Percentiles rank a stretch among this genome's conserved stretches.
Conservation (phyloP, 2,113 vertebrate genomes). For the Ramphastos sulfuratus region DNA sequence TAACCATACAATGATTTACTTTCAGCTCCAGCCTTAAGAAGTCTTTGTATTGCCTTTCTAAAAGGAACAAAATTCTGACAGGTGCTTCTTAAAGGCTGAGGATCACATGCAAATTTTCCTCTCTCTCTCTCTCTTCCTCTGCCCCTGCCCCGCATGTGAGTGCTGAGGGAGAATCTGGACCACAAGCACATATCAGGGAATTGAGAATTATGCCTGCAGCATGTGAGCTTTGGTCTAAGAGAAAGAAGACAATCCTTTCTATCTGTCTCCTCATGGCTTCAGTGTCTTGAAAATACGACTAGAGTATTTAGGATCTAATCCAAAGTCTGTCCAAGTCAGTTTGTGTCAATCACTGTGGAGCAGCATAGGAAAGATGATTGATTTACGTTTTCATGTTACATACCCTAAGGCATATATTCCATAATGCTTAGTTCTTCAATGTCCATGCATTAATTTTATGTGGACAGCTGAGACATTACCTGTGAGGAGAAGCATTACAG, state of each 20-base stretch:
- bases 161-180: not conserved
- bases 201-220: not conserved
- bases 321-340: not conserved
- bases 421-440: not conserved
- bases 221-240: not conserved
- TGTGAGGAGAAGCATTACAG: not conserved
- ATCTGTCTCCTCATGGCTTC: not conserved
- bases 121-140: not conserved
- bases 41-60: not conserved
- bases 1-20: not conserved
- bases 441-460: not conserved
- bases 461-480: not conserved
- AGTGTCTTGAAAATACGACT: accelerated
- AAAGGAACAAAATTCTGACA: not conserved
- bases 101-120: not conserved
- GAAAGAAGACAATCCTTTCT: accelerated
- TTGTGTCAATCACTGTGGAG: not conserved
- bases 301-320: not conserved
- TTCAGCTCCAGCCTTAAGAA: not conserved
- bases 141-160: not conserved
- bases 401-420: not conserved
- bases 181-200: accelerated
- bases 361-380: not conserved
- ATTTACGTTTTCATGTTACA: not conserved
- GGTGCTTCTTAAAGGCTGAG: not conserved